Evolutionary conservation across 2,113 vertebrate species (phyloP).

Genomic region (mouse (Mus musculus)): DNA sequence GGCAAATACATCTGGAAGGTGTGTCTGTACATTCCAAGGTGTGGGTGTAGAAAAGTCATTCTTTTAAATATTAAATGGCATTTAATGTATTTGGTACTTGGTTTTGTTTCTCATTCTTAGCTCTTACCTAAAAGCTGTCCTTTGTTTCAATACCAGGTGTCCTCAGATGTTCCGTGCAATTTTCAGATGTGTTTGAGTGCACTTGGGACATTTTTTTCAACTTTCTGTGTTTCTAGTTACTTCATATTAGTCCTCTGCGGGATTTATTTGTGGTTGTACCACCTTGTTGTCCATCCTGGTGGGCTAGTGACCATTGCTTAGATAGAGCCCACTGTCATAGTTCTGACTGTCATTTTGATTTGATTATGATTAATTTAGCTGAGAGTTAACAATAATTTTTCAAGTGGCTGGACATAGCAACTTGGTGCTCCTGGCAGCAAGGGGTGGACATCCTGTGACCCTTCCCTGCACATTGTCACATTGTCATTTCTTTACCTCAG

Average conservation of each 20-base stretch:
- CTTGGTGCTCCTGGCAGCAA: not conserved
- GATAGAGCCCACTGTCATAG: not conserved
- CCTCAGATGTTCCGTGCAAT: not conserved
- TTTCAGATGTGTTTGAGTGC: not conserved
- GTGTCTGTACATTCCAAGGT: not conserved
- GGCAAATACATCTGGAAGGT: conserved; percentile 20
- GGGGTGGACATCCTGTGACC: not conserved
- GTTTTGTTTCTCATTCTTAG: not conserved
- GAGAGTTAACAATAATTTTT: not conserved
- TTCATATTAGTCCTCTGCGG: not conserved
- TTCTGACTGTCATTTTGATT: not conserved
- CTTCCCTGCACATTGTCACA: not conserved
- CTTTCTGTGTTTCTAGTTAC: not conserved
- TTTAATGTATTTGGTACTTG: not conserved
- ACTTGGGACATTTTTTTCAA: not conserved
- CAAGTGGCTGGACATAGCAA: not conserved
- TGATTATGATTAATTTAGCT: conserved; percentile 21
- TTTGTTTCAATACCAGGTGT: not conserved
- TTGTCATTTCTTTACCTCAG: not conserved
- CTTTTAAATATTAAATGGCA: not conserved
- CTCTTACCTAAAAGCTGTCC: not conserved
- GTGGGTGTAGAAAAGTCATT: not conserved
- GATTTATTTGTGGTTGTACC: not conserved
- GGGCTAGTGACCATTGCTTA: not conserved
- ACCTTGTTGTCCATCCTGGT: not conserved